Base-by-base conservation (phyloP, 92 coral and sea anemone species). In the Epizoanthus rinbou region DNA sequence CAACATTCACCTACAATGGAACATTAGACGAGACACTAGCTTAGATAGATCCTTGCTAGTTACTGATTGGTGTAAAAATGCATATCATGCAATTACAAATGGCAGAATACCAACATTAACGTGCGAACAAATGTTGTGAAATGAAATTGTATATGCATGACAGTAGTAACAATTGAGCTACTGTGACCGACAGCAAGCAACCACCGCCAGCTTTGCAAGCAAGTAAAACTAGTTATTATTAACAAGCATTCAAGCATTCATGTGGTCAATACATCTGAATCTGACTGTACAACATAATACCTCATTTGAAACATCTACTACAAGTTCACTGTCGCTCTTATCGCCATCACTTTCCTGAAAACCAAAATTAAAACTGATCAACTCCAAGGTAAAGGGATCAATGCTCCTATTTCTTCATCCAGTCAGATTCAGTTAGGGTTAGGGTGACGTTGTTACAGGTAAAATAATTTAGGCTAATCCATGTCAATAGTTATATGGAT, bases 281-380 rank as follows among this genome's bases (percentile, higher is more conserved):
- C 50, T 52, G 52, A 52, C 59, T 23, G 39, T 17, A 22, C 18
- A n/a, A 22, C 14, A 31, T 31, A 59, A 45, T 83, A 92, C 95
- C 88, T 92, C 96, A 85, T 92, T 92, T 37, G 95, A 92, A 57
- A 93, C 98, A 85, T 97, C 99, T 11, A 97, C 99, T 24, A 97
- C 99, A 50, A 97, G 89, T 73, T 97, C 99, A 24, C 97, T 94
- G 80, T 97, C 99, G 71, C 99, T 97, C 73, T 97, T 97, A 69
- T 97, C 99, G 3, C 93, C 97, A 57, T 97, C 99, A 83, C 99
- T 97, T 71, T 97, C 99, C 99, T 97, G 73, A 56, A 52, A 60
- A 80, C 74, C 67, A 62, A 89, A 69, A 79, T 41, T 39, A 63
- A 11, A 60, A 31, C 19, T 54, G 31, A 22, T 24, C 39, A 73